Evolutionary conservation across 2,113 vertebrate genomes (phyloP).

Genomic region (Ctenomys sociabilis): DNA sequence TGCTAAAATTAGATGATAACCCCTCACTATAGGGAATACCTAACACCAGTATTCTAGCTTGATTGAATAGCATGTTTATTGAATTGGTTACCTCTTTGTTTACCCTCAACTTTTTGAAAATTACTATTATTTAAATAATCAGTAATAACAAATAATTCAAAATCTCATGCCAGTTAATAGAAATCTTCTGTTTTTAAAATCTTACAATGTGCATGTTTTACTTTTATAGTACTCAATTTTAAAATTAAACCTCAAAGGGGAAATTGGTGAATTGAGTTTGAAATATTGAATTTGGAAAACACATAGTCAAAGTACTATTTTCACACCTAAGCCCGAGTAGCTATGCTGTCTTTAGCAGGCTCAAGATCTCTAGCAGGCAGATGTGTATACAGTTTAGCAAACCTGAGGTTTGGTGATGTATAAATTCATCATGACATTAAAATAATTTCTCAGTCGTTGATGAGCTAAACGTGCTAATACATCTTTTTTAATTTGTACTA

Average conservation of each 20-base stretch:
- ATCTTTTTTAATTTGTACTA: neutral
- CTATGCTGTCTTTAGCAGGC: neutral
- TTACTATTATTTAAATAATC: constrained; percentile 14
- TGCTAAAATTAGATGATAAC: neutral
- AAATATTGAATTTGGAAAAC: constrained; percentile 5
- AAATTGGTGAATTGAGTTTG: neutral
- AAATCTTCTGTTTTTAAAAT: neutral
- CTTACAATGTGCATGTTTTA: neutral
- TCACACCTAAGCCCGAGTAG: neutral
- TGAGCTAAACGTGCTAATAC: neutral
- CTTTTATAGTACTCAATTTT: neutral
- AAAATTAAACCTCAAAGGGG: neutral
- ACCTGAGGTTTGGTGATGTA: neutral
- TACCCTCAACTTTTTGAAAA: neutral
- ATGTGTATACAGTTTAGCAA: neutral
- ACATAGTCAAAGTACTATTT: neutral
- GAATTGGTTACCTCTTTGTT: neutral
- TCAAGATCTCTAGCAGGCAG: neutral
- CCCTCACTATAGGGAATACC: neutral
- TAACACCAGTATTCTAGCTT: neutral
- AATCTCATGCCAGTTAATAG: neutral
- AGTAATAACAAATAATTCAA: neutral
- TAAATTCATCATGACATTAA: neutral
- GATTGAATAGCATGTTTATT: neutral
- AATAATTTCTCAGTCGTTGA: neutral